Evolutionary conservation across 1,140 invertebrate species (phyloP).

Genomic region (Chrysopa pallens): DNA sequence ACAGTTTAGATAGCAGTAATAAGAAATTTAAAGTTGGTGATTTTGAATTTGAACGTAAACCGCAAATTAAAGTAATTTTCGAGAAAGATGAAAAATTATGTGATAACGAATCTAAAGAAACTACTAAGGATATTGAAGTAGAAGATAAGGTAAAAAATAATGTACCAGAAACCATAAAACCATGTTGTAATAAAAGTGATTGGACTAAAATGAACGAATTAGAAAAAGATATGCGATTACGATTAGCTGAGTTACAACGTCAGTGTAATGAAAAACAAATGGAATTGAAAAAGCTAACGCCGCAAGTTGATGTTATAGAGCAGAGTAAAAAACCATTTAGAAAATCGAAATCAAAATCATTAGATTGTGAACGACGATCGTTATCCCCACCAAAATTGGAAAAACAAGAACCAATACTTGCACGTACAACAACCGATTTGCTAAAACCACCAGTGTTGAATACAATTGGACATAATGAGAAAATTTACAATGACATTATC

Average conservation of each 20-base stretch:
- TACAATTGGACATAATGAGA: neutral
- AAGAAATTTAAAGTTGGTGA: neutral
- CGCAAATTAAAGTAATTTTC: neutral
- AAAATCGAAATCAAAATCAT: conserved; percentile 13
- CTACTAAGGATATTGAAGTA: too few relatives aligned
- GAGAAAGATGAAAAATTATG: too few relatives aligned
- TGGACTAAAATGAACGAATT: conserved; percentile 48
- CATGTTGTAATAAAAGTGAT: conserved; percentile 17
- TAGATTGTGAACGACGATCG: conserved; percentile 11
- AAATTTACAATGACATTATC: conserved; percentile 1
- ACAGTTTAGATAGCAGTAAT: neutral
- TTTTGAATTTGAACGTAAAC: neutral
- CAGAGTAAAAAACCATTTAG: conserved; percentile 23
- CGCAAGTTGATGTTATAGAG: conserved; percentile 15
- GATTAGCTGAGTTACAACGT: conserved; percentile 58
- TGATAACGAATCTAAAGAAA: too few relatives aligned
- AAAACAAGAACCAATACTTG: conserved; percentile 14
- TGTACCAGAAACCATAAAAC: conserved; percentile 11
- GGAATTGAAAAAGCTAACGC: conserved; percentile 51
- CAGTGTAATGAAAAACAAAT: conserved; percentile 68
- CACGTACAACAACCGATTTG: conserved; percentile 11
- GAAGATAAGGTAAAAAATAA: too few relatives aligned
- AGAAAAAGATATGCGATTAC: conserved; percentile 61
- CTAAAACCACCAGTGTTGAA: conserved; percentile 18
- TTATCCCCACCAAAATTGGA: conserved; percentile 21